These are phyloP conservation scores for Turritopsis rubra DNA, from an alignment of 30 jellyfish, hydroid and myxozoan genomes.

Conservation along the genomic window DNA sequence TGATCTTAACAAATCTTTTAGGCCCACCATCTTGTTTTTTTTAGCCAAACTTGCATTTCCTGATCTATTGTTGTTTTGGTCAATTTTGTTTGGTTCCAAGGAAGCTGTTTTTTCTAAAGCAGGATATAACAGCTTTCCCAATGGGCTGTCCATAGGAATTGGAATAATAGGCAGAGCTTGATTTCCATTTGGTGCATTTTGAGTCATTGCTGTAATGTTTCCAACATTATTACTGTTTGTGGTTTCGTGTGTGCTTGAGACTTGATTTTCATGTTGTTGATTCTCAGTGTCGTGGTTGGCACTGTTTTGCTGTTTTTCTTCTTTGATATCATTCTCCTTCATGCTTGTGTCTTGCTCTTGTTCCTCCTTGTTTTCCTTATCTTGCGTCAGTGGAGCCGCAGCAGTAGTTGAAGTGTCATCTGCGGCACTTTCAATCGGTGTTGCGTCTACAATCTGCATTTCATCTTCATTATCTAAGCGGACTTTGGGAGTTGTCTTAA, in stretches of 20 bases:
- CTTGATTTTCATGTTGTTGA: not conserved
- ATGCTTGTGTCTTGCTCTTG: not conserved
- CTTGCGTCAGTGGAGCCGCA: not conserved
- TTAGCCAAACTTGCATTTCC: not conserved
- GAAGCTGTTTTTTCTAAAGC: slow-evolving; percentile 11
- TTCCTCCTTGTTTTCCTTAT: not conserved
- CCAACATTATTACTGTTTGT: not conserved
- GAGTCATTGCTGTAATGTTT: not conserved
- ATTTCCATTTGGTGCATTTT: not conserved
- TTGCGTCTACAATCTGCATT: slow-evolving; percentile 25
- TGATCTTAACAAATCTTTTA: not conserved
- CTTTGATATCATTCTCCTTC: not conserved
- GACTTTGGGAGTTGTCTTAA: not conserved
- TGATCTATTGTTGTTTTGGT: slow-evolving; percentile 8
- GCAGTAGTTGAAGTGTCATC: slow-evolving; percentile 7
- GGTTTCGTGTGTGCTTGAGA: not conserved
- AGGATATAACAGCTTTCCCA: slow-evolving; percentile 35
- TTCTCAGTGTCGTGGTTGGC: not conserved
- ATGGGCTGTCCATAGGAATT: slow-evolving; percentile 33
- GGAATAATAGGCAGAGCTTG: slow-evolving; percentile 33
- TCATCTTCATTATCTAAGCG: slow-evolving; percentile 4
- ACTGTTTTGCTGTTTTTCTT: not conserved
- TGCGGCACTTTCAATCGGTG: slow-evolving; percentile 36
- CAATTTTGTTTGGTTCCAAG: not conserved
- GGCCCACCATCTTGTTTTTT: not conserved